These are phyloP conservation scores for Saiga tatarica DNA, from an alignment of 2,113 vertebrate genomes.

Conservation along the genomic window DNA sequence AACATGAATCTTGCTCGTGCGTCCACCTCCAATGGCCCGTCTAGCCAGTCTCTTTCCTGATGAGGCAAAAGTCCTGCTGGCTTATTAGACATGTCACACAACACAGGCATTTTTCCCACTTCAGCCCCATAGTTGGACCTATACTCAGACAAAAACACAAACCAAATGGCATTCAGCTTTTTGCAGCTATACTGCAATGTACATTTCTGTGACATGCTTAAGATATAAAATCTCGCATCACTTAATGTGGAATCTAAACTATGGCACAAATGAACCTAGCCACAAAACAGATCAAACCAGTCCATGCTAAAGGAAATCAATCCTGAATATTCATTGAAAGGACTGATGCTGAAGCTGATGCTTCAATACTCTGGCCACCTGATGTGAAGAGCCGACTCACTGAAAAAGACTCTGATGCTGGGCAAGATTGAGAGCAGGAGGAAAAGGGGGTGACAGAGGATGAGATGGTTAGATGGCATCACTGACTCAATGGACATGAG, in stretches of 20 bases:
- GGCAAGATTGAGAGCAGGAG: neutral
- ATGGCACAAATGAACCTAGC: neutral
- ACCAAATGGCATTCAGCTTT: neutral
- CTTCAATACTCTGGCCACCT: neutral
- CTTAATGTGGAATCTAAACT: neutral
- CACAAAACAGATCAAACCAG: neutral
- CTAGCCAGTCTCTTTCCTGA: neutral
- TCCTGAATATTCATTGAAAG: neutral
- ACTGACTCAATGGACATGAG: neutral
- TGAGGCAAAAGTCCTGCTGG: neutral
- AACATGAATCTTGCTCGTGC: neutral
- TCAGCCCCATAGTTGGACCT: neutral
- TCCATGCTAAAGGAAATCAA: neutral
- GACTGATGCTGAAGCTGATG: neutral
- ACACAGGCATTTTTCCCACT: neutral
- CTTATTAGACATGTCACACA: neutral
- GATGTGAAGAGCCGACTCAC: neutral
- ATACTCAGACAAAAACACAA: neutral
- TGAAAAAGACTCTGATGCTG: neutral
- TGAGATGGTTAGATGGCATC: neutral
- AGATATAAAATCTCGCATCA: neutral
- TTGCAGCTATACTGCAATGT: neutral
- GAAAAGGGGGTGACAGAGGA: neutral
- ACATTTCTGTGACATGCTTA: neutral
- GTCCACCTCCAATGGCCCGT: neutral